phyloP scores from a whole-genome alignment of 2,113 vertebrate species.

The Ploceus nigricollis region DNA sequence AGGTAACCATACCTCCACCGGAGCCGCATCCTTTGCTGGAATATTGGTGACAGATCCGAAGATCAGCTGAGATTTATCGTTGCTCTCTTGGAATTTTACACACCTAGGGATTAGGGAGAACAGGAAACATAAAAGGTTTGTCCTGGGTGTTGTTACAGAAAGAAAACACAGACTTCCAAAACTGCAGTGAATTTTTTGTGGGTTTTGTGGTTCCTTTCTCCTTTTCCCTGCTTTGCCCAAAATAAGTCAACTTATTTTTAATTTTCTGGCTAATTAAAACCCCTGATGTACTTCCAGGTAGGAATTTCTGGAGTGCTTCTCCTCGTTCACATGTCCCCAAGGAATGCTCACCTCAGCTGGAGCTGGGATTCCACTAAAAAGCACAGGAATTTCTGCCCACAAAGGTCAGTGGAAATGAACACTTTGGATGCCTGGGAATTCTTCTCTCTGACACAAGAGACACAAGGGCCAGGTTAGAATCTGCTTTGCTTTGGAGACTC shows the following conservation, averaged over 20 bases:
- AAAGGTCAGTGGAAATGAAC: slow-evolving; percentile 91
- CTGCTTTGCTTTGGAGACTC: not conserved
- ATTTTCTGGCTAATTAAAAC: not conserved
- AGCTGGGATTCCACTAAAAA: slow-evolving; percentile 93
- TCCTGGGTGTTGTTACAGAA: not conserved
- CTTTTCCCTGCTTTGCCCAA: not conserved
- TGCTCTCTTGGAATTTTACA: slow-evolving; percentile 94
- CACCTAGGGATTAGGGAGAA: slow-evolving; percentile 74
- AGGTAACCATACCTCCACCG: slow-evolving; percentile 66
- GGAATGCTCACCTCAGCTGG: slow-evolving; percentile 84
- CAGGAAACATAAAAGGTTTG: not conserved
- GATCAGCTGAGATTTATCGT: slow-evolving; percentile 89
- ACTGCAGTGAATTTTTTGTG: not conserved
- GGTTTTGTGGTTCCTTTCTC: not conserved
- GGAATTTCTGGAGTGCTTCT: not conserved
- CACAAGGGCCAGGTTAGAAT: not conserved
- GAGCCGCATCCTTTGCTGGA: slow-evolving; percentile 91
- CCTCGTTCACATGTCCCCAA: not conserved
- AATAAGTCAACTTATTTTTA: not conserved
- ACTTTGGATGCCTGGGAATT: slow-evolving; percentile 93
- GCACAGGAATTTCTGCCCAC: slow-evolving; percentile 91
- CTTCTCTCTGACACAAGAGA: slow-evolving; percentile 81
- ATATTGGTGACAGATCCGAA: slow-evolving; percentile 88
- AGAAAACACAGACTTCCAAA: not conserved
- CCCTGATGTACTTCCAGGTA: not conserved